Percentiles rank a stretch among this genome's conserved stretches.
Conservation (phyloP, 2,797 vertebrate genomes). For the Aldrovandia affinis region DNA sequence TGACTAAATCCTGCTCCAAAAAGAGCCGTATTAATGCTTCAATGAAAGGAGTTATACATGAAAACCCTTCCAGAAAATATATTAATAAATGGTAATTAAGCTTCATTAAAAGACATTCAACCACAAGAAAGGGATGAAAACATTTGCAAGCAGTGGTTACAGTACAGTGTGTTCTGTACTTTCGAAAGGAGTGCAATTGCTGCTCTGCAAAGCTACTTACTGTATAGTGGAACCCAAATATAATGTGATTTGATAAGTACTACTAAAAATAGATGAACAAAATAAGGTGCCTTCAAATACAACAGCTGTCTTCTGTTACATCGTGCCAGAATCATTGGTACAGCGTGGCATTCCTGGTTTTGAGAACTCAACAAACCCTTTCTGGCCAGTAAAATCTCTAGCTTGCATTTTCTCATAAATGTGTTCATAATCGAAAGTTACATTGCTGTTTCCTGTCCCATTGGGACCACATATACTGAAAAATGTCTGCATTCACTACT, state of each 20-base stretch:
- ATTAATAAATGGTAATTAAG: conserved; percentile 39
- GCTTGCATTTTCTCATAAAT: neutral
- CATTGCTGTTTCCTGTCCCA: neutral
- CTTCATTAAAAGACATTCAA: neutral
- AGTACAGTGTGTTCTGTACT: neutral
- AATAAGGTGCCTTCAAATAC: neutral
- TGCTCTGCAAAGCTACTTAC: neutral
- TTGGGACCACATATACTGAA: neutral
- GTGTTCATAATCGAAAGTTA: neutral
- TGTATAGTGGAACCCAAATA: neutral
- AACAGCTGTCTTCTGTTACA: neutral
- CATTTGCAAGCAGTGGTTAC: neutral
- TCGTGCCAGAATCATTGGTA: neutral
- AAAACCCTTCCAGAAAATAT: conserved; percentile 37
- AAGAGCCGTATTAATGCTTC: conserved; percentile 19
- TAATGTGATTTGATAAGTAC: neutral
- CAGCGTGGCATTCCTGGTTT: neutral
- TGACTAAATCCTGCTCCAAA: neutral
- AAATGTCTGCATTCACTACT: too few species aligned
- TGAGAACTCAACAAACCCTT: neutral
- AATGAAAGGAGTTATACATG: conserved; percentile 33
- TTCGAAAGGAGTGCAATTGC: neutral
- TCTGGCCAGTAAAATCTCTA: neutral
- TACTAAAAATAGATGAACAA: neutral
- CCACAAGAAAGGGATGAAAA: neutral